phyloP scores from a whole-genome alignment of 1,140 invertebrate genomes.

The Physella acuta region DNA sequence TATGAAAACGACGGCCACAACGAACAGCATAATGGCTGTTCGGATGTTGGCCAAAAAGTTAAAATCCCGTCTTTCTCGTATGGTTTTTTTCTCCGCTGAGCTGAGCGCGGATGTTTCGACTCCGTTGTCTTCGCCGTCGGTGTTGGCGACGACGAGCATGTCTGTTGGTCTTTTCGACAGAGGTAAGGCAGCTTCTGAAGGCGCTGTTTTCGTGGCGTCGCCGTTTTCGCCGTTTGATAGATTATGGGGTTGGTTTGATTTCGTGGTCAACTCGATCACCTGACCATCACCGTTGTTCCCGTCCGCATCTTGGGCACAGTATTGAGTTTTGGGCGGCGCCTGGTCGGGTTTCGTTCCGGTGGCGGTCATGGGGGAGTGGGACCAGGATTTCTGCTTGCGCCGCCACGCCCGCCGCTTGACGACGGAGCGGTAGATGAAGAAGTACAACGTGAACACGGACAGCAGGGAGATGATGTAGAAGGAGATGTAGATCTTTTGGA shows the following conservation, averaged over 20 bases:
- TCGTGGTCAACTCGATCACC: constrained; percentile 2
- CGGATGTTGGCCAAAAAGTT: constrained; percentile 52
- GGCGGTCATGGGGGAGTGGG: constrained; percentile 12
- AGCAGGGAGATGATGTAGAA: constrained; percentile 46
- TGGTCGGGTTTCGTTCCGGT: constrained; percentile 17
- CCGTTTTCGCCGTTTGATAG: constrained; percentile 21
- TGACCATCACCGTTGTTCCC: too few species aligned
- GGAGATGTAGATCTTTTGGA: constrained; percentile 46
- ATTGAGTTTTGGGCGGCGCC: background rate
- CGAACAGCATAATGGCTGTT: constrained; percentile 54
- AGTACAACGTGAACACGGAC: constrained; percentile 47
- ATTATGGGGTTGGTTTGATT: constrained; percentile 24
- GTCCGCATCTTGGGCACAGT: background rate
- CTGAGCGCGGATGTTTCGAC: background rate
- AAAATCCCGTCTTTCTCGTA: constrained; percentile 27
- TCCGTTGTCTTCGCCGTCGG: constrained; percentile 30
- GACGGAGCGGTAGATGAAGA: constrained; percentile 47
- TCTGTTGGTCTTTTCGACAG: background rate
- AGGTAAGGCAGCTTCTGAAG: background rate
- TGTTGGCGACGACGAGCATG: constrained; percentile 14
- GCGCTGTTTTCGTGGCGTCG: constrained; percentile 7
- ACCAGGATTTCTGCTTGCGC: constrained; percentile 27
- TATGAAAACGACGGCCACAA: constrained; percentile 56
- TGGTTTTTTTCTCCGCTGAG: constrained; percentile 26
- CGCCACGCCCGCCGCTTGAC: constrained; percentile 37